Conservation (phyloP, 2,797 vertebrate species). For the Gadopsis bispinosus region DNA sequence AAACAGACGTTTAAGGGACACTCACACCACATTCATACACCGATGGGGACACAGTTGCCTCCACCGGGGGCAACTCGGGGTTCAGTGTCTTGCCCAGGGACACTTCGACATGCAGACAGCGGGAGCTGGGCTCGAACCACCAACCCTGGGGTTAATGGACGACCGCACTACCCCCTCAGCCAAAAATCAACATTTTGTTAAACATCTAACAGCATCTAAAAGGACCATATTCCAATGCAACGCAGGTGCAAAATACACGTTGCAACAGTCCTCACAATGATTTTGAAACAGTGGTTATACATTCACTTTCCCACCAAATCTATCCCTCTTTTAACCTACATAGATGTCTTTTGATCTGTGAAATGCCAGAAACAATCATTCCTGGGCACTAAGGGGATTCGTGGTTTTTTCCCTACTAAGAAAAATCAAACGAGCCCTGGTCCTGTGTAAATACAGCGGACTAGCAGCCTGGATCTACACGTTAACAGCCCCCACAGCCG, state of each 20-base stretch:
- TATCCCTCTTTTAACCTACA: not conserved
- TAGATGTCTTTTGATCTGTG: not conserved
- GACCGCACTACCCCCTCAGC: no score
- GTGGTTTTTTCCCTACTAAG: not conserved
- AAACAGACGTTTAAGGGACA: no score
- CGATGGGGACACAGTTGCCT: no score
- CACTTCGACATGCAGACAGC: no score
- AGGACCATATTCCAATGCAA: not conserved
- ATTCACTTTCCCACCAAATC: not conserved
- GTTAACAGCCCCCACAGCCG: slow-evolving; percentile 10
- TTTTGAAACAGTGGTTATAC: not conserved
- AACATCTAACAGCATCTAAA: not conserved
- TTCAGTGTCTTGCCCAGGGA: no score
- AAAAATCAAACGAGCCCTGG: not conserved
- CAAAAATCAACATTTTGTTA: not conserved
- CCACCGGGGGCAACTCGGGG: no score
- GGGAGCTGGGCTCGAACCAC: no score
- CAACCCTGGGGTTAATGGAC: no score
- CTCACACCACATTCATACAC: no score
- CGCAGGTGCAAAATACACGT: not conserved
- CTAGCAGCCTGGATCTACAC: not conserved
- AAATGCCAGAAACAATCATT: not conserved
- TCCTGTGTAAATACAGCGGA: not conserved
- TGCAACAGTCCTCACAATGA: not conserved
- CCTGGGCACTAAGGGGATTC: not conserved